Percentiles rank a stretch among this genome's conserved stretches.
Evolutionary conservation across 1,140 invertebrate species (phyloP).

Genomic region (Anastrepha obliqua): DNA sequence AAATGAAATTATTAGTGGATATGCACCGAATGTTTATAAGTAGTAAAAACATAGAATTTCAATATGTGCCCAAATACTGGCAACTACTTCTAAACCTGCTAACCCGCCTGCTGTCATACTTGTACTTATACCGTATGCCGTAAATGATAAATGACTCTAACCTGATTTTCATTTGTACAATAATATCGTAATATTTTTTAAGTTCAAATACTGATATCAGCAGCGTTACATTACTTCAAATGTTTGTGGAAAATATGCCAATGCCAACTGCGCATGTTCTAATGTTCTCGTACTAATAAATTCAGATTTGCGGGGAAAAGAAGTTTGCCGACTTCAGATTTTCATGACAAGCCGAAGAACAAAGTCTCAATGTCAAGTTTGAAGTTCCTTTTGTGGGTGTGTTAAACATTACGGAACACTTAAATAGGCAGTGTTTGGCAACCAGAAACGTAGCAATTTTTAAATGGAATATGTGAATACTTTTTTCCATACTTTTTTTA

Average conservation of each 20-base stretch:
- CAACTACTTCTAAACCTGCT: no score
- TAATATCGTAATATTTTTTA: background rate
- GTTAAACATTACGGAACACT: no score
- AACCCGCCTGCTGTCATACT: no score
- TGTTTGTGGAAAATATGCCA: conserved; percentile 23
- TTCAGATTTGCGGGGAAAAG: background rate
- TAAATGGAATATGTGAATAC: no score
- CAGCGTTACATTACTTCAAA: conserved; percentile 3
- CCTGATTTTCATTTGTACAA: conserved; percentile 43
- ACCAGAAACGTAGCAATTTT: background rate
- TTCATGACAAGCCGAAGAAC: background rate
- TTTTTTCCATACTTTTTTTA: no score
- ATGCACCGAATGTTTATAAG: no score
- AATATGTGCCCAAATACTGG: no score
- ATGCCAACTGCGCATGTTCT: background rate
- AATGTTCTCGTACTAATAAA: background rate
- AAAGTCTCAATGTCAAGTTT: background rate
- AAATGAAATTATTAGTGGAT: no score
- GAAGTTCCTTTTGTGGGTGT: background rate
- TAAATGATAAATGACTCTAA: conserved; percentile 55
- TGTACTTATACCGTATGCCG: no score
- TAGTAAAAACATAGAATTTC: no score
- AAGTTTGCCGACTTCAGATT: background rate
- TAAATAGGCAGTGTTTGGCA: background rate
- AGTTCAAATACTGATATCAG: background rate